Conservation (phyloP, 2,888 invertebrate species). For the Tanypteryx hageni region DNA sequence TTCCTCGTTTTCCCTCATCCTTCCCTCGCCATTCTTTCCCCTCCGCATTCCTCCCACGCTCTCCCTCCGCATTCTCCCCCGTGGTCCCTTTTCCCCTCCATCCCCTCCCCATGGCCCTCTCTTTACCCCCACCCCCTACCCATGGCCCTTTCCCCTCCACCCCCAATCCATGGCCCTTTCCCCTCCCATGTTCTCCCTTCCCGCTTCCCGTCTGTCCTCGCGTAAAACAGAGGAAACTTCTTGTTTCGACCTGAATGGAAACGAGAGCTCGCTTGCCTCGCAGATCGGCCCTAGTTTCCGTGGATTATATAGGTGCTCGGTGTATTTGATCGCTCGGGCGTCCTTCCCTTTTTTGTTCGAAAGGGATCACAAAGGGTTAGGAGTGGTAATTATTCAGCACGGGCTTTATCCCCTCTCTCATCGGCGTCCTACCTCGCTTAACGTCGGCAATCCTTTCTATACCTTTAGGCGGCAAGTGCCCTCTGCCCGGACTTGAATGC, state of each 20-base stretch:
- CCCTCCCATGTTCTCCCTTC: no score
- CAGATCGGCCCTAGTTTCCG: no score
- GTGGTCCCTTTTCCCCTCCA: background rate
- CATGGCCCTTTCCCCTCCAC: background rate
- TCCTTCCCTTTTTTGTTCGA: background rate
- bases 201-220: no score
- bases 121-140: background rate
- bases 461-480: background rate
- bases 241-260: no score
- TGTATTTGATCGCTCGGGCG: background rate
- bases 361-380: slow-evolving; percentile 6
- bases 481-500: background rate
- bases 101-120: background rate
- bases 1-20: background rate
- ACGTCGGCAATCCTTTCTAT: background rate
- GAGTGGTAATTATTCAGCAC: slow-evolving; percentile 18
- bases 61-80: background rate
- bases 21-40: background rate
- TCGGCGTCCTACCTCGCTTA: background rate
- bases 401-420: background rate
- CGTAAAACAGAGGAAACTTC: no score
- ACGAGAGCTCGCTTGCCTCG: no score
- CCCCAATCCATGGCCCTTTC: no score
- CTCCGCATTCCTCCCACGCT: background rate
- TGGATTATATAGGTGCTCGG: background rate